Conservation (phyloP, 2,888 invertebrate species). For the Tanypteryx hageni region DNA sequence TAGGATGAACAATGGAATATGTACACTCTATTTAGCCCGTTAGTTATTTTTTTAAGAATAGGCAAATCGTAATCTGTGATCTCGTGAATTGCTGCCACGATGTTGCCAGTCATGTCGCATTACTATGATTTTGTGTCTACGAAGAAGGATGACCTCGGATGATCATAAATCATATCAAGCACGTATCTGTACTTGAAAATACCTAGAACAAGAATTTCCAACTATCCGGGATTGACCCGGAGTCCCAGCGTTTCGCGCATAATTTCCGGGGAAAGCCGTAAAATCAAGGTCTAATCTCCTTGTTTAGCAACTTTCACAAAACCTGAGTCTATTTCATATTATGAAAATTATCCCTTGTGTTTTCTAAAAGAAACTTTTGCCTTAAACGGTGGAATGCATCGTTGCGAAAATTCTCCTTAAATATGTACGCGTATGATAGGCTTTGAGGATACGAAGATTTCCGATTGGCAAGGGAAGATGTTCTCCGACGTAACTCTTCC, state of each 20-base stretch:
- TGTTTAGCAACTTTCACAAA: conserved; percentile 37
- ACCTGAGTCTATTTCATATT: background rate
- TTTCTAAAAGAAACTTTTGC: background rate
- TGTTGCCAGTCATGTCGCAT: too few species aligned
- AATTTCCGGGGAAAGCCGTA: conserved; percentile 29
- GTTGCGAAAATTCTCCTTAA: conserved; percentile 19
- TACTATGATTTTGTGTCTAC: too few species aligned
- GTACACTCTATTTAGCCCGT: too few species aligned
- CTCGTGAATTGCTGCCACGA: too few species aligned
- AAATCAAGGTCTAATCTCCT: conserved; percentile 36
- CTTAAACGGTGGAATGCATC: background rate
- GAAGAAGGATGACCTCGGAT: too few species aligned
- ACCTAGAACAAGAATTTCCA: background rate
- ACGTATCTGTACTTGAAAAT: background rate
- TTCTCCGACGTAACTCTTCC: background rate
- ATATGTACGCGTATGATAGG: background rate
- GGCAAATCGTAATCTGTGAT: too few species aligned
- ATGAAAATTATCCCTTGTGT: background rate
- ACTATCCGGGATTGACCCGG: background rate
- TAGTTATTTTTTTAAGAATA: too few species aligned
- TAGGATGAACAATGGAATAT: too few species aligned
- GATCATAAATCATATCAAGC: too few species aligned
- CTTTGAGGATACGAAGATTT: background rate
- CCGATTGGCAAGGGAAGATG: background rate
- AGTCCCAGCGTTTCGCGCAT: background rate